Conservation (phyloP, 2,888 invertebrate species). For the Amphipoea lucens region DNA sequence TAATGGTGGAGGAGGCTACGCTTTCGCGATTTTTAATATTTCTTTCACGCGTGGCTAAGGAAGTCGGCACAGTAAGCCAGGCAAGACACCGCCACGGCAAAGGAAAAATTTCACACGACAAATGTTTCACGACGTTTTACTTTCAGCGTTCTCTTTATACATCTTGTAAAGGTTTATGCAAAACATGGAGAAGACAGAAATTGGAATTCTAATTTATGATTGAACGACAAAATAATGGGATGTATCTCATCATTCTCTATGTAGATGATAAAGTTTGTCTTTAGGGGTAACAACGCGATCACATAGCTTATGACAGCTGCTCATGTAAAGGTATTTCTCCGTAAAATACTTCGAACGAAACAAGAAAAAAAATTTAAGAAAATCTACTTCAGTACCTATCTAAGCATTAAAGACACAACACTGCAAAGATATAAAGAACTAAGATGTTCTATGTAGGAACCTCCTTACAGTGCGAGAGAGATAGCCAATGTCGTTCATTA, state of each 20-base stretch:
- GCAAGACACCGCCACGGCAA: conserved; percentile 16
- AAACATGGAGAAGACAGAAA: neutral
- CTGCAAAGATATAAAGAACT: neutral
- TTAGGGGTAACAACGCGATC: neutral
- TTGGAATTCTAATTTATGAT: conserved; percentile 6
- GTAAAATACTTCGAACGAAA: neutral
- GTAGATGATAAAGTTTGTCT: neutral
- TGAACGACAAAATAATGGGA: neutral
- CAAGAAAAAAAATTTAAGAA: neutral
- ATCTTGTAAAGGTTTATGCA: conserved; percentile 18
- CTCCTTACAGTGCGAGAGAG: conserved; percentile 67
- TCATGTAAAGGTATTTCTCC: neutral
- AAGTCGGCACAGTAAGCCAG: conserved; percentile 36
- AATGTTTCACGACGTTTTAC: conserved; percentile 19
- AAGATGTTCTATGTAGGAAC: conserved; percentile 19
- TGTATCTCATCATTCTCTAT: neutral
- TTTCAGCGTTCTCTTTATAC: conserved; percentile 9
- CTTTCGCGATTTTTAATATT: conserved; percentile 76
- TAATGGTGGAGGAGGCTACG: conserved; percentile 68
- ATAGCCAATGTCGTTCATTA: conserved; percentile 71
- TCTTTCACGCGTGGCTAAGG: conserved; percentile 68
- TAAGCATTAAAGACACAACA: neutral
- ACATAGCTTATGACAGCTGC: neutral
- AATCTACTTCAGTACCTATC: neutral
- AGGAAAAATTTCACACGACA: conserved; percentile 25